Conservation (phyloP, 1,140 invertebrate species). For the Scaptomyza pallida region DNA sequence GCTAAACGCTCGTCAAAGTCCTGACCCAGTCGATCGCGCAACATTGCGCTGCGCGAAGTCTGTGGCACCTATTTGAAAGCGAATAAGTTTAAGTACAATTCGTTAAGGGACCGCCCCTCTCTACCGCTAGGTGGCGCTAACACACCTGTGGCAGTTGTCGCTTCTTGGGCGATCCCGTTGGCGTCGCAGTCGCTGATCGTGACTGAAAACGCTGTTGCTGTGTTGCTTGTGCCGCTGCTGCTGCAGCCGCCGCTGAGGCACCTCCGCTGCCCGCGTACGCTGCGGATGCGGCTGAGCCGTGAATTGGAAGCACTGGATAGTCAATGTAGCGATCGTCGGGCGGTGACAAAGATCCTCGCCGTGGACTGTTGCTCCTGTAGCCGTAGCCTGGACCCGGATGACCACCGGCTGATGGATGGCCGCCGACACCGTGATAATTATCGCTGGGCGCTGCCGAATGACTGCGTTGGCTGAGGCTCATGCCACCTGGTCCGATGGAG, state of each 20-base stretch:
- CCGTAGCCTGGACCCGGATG: conserved; percentile 56
- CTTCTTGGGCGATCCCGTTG: conserved; percentile 97
- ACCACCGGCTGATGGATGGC: conserved; percentile 23
- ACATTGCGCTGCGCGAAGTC: conserved; percentile 84
- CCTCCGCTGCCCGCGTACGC: conserved; percentile 41
- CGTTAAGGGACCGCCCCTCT: too few species aligned
- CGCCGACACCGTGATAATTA: conserved; percentile 67
- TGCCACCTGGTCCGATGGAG: conserved; percentile 85
- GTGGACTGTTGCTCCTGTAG: conserved; percentile 81
- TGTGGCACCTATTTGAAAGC: conserved; percentile 65
- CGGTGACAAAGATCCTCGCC: conserved; percentile 82
- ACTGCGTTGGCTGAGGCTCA: conserved; percentile 84
- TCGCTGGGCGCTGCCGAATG: conserved; percentile 84
- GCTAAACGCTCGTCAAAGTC: conserved; percentile 93
- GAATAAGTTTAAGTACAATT: too few species aligned
- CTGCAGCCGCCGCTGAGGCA: conserved; percentile 14
- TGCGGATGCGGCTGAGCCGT: conserved; percentile 56
- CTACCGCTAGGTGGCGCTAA: background rate
- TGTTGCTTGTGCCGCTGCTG: conserved; percentile 53
- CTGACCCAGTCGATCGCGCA: conserved; percentile 89
- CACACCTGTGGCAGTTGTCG: conserved; percentile 95
- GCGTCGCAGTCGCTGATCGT: conserved; percentile 95
- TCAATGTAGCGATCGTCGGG: conserved; percentile 83
- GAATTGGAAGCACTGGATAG: conserved; percentile 84
- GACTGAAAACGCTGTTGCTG: conserved; percentile 89